Evolutionary conservation across 2,797 vertebrate genomes (phyloP).

Genomic region (Anableps anableps): DNA sequence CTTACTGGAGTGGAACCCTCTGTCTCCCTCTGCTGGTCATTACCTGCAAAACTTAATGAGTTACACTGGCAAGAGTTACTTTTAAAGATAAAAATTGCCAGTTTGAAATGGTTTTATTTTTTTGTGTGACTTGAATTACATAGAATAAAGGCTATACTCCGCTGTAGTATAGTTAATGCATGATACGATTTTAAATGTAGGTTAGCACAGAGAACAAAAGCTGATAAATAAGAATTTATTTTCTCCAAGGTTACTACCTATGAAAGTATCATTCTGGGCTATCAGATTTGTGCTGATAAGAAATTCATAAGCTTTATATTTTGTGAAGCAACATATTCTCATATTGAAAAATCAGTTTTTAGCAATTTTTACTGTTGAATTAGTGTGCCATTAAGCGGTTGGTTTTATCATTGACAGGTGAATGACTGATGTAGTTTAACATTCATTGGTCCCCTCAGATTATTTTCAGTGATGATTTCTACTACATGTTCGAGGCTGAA

Average conservation of each 20-base stretch:
- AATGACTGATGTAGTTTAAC: background rate
- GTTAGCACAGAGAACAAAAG: background rate
- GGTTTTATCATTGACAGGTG: background rate
- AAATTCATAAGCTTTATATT: background rate
- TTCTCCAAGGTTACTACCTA: background rate
- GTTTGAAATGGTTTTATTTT: background rate
- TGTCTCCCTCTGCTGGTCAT: constrained; percentile 2
- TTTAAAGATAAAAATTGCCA: background rate
- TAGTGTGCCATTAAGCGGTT: background rate
- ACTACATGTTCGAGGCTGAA: no score
- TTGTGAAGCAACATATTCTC: background rate
- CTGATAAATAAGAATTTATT: background rate
- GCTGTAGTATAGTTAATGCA: background rate
- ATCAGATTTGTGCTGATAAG: background rate
- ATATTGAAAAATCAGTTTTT: background rate
- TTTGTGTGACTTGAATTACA: background rate
- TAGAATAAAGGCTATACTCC: background rate
- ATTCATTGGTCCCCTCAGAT: background rate
- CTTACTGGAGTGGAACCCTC: background rate
- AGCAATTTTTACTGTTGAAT: background rate
- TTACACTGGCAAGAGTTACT: background rate
- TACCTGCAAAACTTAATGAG: background rate
- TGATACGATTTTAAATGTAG: background rate
- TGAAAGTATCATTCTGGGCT: background rate
- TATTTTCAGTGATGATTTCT: background rate